A percentile compares a stretch with the other conserved stretches of the same genome.
Evolutionary conservation across 1,140 invertebrate species (phyloP).

Genomic region (Drosophila nikananu): DNA sequence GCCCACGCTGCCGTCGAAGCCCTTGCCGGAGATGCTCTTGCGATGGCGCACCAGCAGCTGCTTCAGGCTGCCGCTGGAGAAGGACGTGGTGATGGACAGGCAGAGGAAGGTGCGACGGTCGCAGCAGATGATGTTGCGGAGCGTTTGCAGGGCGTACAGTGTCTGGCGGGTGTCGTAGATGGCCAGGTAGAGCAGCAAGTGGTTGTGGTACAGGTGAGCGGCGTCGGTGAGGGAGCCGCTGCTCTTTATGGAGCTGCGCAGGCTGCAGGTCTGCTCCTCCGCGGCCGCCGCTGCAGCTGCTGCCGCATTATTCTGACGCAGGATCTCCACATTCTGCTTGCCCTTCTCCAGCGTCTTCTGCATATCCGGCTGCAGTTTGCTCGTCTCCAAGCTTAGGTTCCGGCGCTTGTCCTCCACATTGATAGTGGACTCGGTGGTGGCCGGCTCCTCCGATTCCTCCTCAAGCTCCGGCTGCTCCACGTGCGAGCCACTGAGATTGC

Average conservation of each 20-base stretch:
- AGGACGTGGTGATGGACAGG: conserved; percentile 89
- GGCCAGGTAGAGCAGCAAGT: conserved; percentile 93
- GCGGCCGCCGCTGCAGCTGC: conserved; percentile 42
- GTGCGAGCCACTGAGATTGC: conserved; percentile 69
- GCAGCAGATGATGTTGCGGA: conserved; percentile 90
- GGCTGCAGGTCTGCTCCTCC: conserved; percentile 56
- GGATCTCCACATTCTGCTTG: conserved; percentile 83
- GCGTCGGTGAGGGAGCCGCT: conserved; percentile 56
- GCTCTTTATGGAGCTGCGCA: conserved; percentile 75
- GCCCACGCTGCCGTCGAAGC: conserved; percentile 90
- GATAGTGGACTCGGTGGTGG: conserved; percentile 58
- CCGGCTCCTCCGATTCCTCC: conserved; percentile 38
- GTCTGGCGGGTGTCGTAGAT: conserved; percentile 92
- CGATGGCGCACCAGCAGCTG: conserved; percentile 91
- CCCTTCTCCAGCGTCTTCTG: conserved; percentile 81
- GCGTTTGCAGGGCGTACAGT: conserved; percentile 91
- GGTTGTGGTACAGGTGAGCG: conserved; percentile 92
- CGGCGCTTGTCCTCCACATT: conserved; percentile 85
- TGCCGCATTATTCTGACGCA: conserved; percentile 73
- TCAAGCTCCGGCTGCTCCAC: conserved; percentile 44
- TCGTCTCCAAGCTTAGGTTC: conserved; percentile 76
- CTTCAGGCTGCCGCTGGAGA: conserved; percentile 86
- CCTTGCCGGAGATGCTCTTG: conserved; percentile 92
- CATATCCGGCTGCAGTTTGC: conserved; percentile 68
- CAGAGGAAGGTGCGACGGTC: conserved; percentile 91